These are phyloP conservation scores for Chaenocephalus aceratus DNA, from an alignment of 2,113 vertebrate genomes.

Conservation along the genomic window DNA sequence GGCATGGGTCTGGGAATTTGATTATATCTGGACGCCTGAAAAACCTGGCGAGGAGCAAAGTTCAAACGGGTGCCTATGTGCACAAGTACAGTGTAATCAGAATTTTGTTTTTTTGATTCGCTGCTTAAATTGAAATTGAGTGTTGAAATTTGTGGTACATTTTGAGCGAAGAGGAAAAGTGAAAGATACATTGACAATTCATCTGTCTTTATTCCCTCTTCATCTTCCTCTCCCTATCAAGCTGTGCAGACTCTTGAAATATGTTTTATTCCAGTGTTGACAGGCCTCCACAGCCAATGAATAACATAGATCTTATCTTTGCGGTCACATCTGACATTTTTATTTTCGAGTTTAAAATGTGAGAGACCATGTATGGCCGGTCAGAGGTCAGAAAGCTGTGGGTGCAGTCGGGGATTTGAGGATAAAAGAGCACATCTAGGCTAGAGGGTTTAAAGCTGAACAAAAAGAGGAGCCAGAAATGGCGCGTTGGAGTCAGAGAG, in stretches of 20 bases:
- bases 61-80: conserved; percentile 54
- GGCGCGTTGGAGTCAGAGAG: conserved; percentile 3
- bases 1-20: conserved; percentile 70
- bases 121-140: background rate
- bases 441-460: conserved; percentile 49
- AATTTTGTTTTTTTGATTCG: conserved; percentile 11
- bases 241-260: conserved; percentile 21
- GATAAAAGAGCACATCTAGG: conserved; percentile 44
- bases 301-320: conserved; percentile 63
- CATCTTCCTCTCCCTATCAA: conserved; percentile 32
- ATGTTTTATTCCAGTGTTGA: conserved; percentile 43
- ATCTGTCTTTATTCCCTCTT: conserved; percentile 7
- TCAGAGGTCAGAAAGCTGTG: conserved; percentile 52
- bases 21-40: conserved; percentile 70
- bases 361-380: conserved; percentile 38
- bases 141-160: conserved; percentile 10
- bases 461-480: conserved; percentile 36
- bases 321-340: conserved; percentile 52
- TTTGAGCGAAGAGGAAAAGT: conserved; percentile 1
- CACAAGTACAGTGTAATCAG: conserved; percentile 43
- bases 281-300: conserved; percentile 47
- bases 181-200: background rate
- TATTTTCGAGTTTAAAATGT: conserved; percentile 48
- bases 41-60: conserved; percentile 66
- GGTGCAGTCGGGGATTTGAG: conserved; percentile 20